Base-by-base conservation (phyloP, 2,797 vertebrate species). In the Tragopan temminckii region DNA sequence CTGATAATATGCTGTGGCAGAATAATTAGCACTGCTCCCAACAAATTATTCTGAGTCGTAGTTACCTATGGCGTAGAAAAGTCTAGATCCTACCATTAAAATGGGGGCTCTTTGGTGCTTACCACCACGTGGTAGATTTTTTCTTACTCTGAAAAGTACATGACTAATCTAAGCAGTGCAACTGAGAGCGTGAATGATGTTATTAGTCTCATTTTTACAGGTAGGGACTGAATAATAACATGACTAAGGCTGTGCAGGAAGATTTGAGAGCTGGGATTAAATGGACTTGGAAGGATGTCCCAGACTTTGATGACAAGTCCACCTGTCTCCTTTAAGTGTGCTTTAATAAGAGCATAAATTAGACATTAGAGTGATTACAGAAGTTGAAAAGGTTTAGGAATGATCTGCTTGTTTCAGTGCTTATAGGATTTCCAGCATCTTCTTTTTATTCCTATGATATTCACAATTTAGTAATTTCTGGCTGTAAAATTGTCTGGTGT, bases 131-230 rank as follows among this genome's bases (percentile, higher is more conserved):
- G n/a, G 53, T 33, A 35, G 78, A 55, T 40, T 52, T 72, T 92
- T 80, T 80, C 64, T 80, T 75, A 58, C 20, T 38, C 83, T 46
- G 43, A 68, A 91, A 95, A 91, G 64, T 48, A 48, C 14, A 23
- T 21, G 16, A 80, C 72, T 84, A 58, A 91, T 53, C 57, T 79
- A 57, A 90, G 84, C 0, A 1, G 24, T 1, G 35, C 40, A 86
- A 33, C 16, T 19, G 33, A 90, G 74, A 62, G 45, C 77, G 46
- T 43, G 76, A 90, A 85, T 64, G 10, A 48, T 82, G 40, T 72
- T 84, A 53, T 57, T 46, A 67, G 72, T 68, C 70, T 89, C 67
- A 17, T 91, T 88, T 93, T 74, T 80, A 86, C 29, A 74, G 53
- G 43, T 38, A 52, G 27, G 50, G 27, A 45, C 46, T 78, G 74